Base-by-base conservation (phyloP, 1,140 invertebrate species). In the Macrocentrus cingulum region DNA sequence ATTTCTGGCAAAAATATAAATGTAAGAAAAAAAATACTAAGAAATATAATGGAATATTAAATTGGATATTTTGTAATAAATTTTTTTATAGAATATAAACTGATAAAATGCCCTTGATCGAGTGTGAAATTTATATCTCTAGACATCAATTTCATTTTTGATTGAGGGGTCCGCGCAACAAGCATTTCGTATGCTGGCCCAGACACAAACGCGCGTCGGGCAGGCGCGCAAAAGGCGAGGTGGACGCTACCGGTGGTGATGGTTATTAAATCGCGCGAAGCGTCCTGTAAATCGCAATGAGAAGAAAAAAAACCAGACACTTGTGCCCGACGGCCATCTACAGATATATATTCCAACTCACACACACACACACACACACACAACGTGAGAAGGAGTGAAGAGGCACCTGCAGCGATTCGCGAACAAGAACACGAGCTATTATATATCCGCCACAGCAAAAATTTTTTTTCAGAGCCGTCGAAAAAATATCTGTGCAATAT, bases 221-320 rank as follows among this genome's bases (percentile, higher is more conserved):
- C 25, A 29, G 25, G 25, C 25, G 25, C 25, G 25, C 25, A 29
- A 29, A 29, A 29, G 25, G 4, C 25, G 25, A 29, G 9, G 25
- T 29, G 32, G 32, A 48, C 20, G 22, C 16, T 60, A 41, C 45
- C 16, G 23, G 29, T 23, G 15, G 52, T 48, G n/a, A n/a, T n/a
- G 58, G 46, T 60, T 60, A 60, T 60, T 60, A 60, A 60, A 60
- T 50, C 59, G 51, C 44, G 52, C 18, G 39, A 45, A 46, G 37
- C 32, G 44, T 44, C 51, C 41, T 54, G 45, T 52, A 55, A 46
- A 50, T 41, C 52, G 8, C 19, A 42, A 2, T 5, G 37, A 34
- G 23, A 8, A 48, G 36, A 8, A 57, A 19, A 32, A 50, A 23
- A 16, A 32, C 22, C n/a, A 55, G 32, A 44, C n/a, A 55, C 18